A percentile compares a stretch with the other conserved stretches of the same genome.
Evolutionary conservation across 1,140 invertebrate genomes (phyloP).

Genomic region (Drosophila mojavensis): DNA sequence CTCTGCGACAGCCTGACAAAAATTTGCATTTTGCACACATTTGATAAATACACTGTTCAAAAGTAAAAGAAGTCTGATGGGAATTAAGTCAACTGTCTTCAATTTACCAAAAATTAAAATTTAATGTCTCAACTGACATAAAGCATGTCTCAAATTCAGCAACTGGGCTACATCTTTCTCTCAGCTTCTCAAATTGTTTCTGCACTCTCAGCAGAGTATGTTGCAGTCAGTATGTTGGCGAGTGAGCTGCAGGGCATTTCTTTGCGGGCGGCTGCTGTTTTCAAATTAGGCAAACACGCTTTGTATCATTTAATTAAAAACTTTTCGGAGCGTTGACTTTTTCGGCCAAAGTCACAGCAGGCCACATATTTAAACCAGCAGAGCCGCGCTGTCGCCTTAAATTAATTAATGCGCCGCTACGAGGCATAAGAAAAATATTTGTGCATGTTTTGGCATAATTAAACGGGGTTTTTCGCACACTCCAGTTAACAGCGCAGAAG

Average conservation of each 20-base stretch:
- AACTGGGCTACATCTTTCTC: too few species aligned
- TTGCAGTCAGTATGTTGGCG: not conserved
- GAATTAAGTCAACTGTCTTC: not conserved
- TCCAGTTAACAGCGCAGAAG: conserved; percentile 11
- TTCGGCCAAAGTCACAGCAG: conserved; percentile 60
- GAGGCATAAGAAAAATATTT: conserved; percentile 77
- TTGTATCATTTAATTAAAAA: conserved; percentile 79
- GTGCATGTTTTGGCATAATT: conserved; percentile 78
- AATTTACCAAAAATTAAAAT: too few species aligned
- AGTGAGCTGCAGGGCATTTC: not conserved
- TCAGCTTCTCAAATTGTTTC: too few species aligned
- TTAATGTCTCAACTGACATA: too few species aligned
- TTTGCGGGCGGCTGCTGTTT: conserved; percentile 13
- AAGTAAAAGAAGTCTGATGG: not conserved
- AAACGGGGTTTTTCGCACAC: conserved; percentile 59
- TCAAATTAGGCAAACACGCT: conserved; percentile 58
- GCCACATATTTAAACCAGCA: conserved; percentile 57
- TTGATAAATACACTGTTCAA: not conserved
- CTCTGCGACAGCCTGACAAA: not conserved
- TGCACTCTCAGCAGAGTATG: not conserved
- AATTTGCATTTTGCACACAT: conserved; percentile 1
- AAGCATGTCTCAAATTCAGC: too few species aligned
- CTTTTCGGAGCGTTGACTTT: conserved; percentile 66
- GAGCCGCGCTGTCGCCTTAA: conserved; percentile 54
- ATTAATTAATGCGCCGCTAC: conserved; percentile 70